Conservation (phyloP, 2,113 vertebrate genomes). For the Ammodytes dubius region DNA sequence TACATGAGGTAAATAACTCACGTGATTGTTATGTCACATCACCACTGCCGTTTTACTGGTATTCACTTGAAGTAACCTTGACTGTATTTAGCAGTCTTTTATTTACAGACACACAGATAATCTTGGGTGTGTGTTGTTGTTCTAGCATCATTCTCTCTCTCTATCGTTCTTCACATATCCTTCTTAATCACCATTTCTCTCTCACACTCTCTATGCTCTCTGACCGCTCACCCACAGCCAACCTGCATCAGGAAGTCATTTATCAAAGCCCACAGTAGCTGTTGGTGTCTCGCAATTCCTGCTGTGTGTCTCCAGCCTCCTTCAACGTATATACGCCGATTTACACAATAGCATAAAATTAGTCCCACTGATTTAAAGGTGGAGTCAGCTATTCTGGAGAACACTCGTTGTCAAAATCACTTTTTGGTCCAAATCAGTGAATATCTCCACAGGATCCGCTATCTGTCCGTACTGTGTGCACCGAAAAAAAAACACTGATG, state of each 20-base stretch:
- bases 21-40: not conserved
- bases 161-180: not conserved
- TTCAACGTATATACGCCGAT: not conserved
- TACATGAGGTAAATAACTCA: not conserved
- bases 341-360: not conserved
- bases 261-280: conserved; percentile 47
- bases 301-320: conserved; percentile 15
- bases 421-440: too few relatives aligned
- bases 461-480: too few relatives aligned
- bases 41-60: not conserved
- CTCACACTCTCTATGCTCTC: not conserved
- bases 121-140: too few relatives aligned
- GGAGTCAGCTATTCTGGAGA: too few relatives aligned
- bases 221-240: not conserved
- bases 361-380: too few relatives aligned
- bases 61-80: conserved; percentile 18
- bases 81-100: not conserved
- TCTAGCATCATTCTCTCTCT: not conserved
- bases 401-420: too few relatives aligned
- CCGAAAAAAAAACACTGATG: too few relatives aligned
- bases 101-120: not conserved
- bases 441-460: too few relatives aligned
- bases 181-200: not conserved
- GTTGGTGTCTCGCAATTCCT: conserved; percentile 27
- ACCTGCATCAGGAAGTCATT: conserved; percentile 46